Conservation (phyloP, 2,113 vertebrate genomes). For the Climacteris rufus region DNA sequence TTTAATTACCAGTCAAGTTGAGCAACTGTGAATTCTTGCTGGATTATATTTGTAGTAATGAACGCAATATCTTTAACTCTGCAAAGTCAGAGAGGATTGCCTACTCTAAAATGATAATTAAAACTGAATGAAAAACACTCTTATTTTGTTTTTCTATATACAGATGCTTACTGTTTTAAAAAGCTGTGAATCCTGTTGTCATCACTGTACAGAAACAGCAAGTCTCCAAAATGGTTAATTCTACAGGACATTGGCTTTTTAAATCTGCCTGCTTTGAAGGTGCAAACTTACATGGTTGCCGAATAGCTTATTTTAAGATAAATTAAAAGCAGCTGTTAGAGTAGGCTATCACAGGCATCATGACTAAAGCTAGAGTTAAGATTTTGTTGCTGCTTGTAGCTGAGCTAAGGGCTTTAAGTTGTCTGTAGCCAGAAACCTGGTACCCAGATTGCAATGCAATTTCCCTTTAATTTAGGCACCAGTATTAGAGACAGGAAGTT, state of each 20-base stretch:
- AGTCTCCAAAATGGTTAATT: constrained; percentile 18
- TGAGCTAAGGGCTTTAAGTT: constrained; percentile 49
- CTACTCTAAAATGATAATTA: background rate
- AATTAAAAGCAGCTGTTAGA: constrained; percentile 57
- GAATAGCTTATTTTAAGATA: constrained; percentile 52
- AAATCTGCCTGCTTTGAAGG: constrained; percentile 39
- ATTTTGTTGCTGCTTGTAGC: constrained; percentile 8
- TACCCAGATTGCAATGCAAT: constrained; percentile 75
- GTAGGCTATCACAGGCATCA: background rate
- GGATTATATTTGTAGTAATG: background rate
- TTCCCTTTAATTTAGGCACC: constrained; percentile 78
- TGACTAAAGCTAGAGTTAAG: background rate
- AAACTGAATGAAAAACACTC: background rate
- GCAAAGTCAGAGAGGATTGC: background rate
- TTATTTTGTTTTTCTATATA: background rate
- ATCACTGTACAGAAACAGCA: background rate
- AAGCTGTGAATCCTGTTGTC: constrained; percentile 8
- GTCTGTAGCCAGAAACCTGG: constrained; percentile 70
- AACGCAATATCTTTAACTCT: background rate
- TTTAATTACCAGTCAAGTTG: background rate
- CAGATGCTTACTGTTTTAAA: background rate
- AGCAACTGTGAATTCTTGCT: background rate
- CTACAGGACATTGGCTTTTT: background rate
- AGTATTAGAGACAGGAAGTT: constrained; percentile 80
- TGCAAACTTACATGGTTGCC: constrained; percentile 41